Base-by-base conservation (phyloP, 53 echinoderm and acorn worm genomes). In the Holothuria leucospilota region DNA sequence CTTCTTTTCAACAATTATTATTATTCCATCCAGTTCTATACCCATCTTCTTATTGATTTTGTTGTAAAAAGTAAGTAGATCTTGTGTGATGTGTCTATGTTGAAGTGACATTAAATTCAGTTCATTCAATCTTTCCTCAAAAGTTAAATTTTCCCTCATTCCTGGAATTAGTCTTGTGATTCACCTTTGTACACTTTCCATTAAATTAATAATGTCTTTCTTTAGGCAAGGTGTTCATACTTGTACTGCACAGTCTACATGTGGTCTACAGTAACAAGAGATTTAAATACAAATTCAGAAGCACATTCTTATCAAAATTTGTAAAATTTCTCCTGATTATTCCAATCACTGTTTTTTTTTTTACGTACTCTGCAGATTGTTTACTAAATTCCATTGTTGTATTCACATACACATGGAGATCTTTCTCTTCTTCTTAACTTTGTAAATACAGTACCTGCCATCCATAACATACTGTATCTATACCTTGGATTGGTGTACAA, bases 161-260 rank as follows among this genome's bases (percentile, higher is more conserved):
- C 29, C 69, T 69, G 69, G 26, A 28, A 69, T 69, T 11, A 69
- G 29, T 69, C 34, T 69, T 69, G 69, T 29, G 40, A 39, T 39
- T 84, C 84, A n/a, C n/a, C n/a, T n/a, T n/a, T n/a, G n/a, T n/a
- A n/a, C n/a, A n/a, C n/a, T n/a, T n/a, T n/a, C n/a, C 15, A 84
- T 15, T 20, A 84, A 41, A 30, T 84, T n/a, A n/a, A n/a, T 20
- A 7, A 84, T 84, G 64, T 84, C 84, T 51, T 84, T 84, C 39
- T 41, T 84, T 38, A 65, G 29, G 29, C 29, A 69, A 16, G 69
- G 69, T 28, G 1, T 69, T 29, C 69, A 69, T 25, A 29, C 29
- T 27, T 27, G 29, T 69, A 69, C 69, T 27, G 27, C 26, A 69
- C 29, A 28, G 38, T 28, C 69, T 14, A 69, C 1, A 14, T 69